These are phyloP conservation scores for Ginglymostoma cirratum DNA, from an alignment of 2,113 vertebrate genomes.

Conservation along the genomic window DNA sequence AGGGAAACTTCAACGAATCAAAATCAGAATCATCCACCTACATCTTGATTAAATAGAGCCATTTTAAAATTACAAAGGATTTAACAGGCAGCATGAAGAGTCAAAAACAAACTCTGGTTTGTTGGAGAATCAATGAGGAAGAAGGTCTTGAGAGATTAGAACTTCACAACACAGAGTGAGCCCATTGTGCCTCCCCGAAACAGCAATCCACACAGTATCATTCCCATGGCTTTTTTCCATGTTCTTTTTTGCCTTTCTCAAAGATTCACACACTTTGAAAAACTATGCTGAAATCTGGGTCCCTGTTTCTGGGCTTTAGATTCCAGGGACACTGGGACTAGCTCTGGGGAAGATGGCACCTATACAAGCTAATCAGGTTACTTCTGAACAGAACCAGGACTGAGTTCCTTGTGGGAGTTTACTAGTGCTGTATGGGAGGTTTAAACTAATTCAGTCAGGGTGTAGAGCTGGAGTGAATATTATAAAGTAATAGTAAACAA, in stretches of 20 bases:
- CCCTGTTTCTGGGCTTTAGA: too few species aligned
- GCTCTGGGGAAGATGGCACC: too few species aligned
- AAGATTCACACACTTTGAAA: neutral
- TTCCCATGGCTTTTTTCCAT: neutral
- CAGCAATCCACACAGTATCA: neutral
- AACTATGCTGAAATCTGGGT: neutral
- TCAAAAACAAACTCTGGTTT: neutral
- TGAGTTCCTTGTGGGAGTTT: too few species aligned
- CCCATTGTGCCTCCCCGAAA: neutral
- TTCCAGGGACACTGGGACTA: too few species aligned
- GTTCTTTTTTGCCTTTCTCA: neutral
- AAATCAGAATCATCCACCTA: neutral
- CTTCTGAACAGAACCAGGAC: too few species aligned
- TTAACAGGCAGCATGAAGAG: neutral
- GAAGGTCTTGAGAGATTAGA: neutral
- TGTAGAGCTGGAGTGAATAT: too few species aligned
- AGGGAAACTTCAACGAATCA: constrained; percentile 42
- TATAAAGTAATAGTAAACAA: too few species aligned
- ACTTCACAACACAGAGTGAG: neutral
- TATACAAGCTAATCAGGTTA: too few species aligned
- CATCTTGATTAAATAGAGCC: neutral
- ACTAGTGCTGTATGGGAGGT: too few species aligned
- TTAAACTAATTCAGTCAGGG: too few species aligned
- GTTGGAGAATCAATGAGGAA: neutral
- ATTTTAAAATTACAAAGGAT: neutral